phyloP scores from a whole-genome alignment of 2,888 invertebrate genomes.

The Blastobasis lacticolella region DNA sequence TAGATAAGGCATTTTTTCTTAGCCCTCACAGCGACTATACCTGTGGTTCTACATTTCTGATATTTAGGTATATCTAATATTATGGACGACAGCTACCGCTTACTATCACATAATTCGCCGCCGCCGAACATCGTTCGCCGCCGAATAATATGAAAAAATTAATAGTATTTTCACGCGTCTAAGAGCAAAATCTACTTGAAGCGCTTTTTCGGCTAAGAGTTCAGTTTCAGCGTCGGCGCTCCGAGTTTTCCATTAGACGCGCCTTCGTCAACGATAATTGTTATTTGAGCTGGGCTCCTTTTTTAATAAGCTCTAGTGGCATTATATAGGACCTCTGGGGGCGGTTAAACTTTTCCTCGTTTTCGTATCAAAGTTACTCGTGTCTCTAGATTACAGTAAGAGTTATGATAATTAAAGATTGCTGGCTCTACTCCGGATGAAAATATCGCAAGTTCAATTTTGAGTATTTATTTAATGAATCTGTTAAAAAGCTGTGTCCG shows the following conservation, averaged over 20 bases:
- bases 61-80: too few species aligned
- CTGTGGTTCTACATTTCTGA: too few species aligned
- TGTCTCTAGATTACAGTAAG: background rate
- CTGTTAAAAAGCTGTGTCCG: background rate
- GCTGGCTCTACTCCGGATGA: background rate
- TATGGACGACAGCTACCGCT: too few species aligned
- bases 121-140: too few species aligned
- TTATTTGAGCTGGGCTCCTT: slow-evolving; percentile 1
- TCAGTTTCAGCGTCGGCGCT: background rate
- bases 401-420: background rate
- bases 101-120: too few species aligned
- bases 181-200: too few species aligned
- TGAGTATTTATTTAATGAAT: background rate
- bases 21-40: too few species aligned
- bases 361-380: background rate
- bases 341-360: background rate
- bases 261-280: slow-evolving; percentile 5
- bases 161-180: too few species aligned
- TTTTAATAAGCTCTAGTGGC: background rate
- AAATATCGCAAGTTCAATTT: background rate
- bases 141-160: too few species aligned
- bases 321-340: background rate
- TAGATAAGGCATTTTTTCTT: too few species aligned
- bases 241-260: background rate
- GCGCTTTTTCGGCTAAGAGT: too few species aligned